Conservation (phyloP, 2,888 invertebrate genomes). For the Calliscelio sp. region DNA sequence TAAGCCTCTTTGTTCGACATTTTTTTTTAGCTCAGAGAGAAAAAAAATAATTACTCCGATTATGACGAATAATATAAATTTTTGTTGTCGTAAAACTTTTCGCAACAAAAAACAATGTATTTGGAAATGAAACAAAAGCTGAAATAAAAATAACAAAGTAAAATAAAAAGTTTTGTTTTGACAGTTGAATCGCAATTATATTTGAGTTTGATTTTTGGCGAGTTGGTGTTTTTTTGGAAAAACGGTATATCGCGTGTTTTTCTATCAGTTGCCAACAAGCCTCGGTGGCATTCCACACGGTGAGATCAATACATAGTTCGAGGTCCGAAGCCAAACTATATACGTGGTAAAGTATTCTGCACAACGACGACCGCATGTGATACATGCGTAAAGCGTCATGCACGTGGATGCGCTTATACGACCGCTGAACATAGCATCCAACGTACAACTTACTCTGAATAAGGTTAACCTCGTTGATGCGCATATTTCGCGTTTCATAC, state of each 20-base stretch:
- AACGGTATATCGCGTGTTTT: conserved; percentile 57
- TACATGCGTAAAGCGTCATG: conserved; percentile 68
- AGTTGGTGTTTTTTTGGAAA: conserved; percentile 59
- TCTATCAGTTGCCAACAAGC: conserved; percentile 75
- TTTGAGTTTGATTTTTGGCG: conserved; percentile 9
- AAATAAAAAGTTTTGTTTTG: too few species aligned
- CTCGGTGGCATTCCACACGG: conserved; percentile 74
- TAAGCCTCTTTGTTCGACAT: conserved; percentile 56
- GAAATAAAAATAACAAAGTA: conserved; percentile 14
- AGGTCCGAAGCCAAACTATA: conserved; percentile 81
- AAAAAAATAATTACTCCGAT: conserved; percentile 14
- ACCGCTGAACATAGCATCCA: conserved; percentile 45
- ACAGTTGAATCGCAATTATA: background rate
- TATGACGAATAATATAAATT: too few species aligned
- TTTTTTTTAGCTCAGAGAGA: background rate
- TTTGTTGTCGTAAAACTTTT: too few species aligned
- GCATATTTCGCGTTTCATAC: conserved; percentile 54
- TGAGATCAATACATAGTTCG: conserved; percentile 80
- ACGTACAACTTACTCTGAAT: conserved; percentile 63
- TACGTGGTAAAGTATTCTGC: conserved; percentile 69
- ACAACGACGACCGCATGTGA: conserved; percentile 68
- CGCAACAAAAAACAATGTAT: too few species aligned
- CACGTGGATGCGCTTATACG: conserved; percentile 69
- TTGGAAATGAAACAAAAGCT: too few species aligned
- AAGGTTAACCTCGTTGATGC: conserved; percentile 61